These are phyloP conservation scores for Drosophila lini DNA, from an alignment of 1,140 invertebrate species.

Conservation along the genomic window DNA sequence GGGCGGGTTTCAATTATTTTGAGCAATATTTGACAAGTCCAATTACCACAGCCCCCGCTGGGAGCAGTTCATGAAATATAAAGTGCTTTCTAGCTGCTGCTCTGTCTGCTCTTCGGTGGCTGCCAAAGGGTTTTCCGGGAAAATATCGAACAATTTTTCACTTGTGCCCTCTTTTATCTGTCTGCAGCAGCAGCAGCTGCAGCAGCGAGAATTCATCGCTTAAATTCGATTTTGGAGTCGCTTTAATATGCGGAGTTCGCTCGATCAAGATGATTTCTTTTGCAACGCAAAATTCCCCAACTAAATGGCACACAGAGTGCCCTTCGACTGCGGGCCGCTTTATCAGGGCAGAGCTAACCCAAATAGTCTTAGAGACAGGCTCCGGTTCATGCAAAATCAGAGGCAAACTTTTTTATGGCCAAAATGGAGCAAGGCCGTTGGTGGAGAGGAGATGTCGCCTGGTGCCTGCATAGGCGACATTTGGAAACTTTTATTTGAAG, in stretches of 20 bases:
- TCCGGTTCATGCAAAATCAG: constrained; percentile 68
- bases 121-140: constrained; percentile 22
- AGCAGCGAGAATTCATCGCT: constrained; percentile 11
- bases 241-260: constrained; percentile 68
- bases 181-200: constrained; percentile 18
- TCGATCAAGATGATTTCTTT: constrained; percentile 79
- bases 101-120: too few relatives aligned
- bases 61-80: constrained; percentile 13
- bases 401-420: constrained; percentile 69
- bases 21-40: constrained; percentile 17
- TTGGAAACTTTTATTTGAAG: constrained; percentile 68
- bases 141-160: constrained; percentile 49
- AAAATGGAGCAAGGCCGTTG: constrained; percentile 45
- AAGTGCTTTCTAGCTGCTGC: constrained; percentile 14
- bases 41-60: constrained; percentile 25
- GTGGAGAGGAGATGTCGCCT: too few relatives aligned
- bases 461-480: constrained; percentile 60
- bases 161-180: constrained; percentile 35
- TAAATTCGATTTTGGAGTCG: constrained; percentile 46
- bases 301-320: constrained; percentile 41
- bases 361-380: constrained; percentile 50
- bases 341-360: constrained; percentile 58
- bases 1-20: constrained; percentile 5
- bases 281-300: constrained; percentile 22
- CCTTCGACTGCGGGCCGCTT: constrained; percentile 37